phyloP scores from a whole-genome alignment of 2,797 vertebrate genomes.

The Tragelaphus oryx region DNA sequence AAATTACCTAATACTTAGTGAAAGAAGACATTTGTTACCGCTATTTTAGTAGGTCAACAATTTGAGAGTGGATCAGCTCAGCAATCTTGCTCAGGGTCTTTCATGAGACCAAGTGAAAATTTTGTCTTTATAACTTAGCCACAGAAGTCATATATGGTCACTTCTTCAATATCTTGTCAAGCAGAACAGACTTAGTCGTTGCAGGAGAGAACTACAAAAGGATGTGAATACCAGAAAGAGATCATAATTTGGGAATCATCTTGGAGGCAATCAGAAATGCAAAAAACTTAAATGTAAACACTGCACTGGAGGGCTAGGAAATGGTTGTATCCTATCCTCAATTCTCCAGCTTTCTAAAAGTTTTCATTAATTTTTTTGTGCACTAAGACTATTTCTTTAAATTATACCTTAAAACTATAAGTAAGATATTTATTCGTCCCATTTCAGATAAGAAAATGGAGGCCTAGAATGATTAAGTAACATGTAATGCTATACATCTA shows the following conservation, averaged over 20 bases:
- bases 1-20: neutral
- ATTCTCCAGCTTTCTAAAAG: neutral
- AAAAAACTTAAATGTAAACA: neutral
- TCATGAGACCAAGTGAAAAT: neutral
- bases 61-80: neutral
- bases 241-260: neutral
- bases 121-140: neutral
- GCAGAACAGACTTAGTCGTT: neutral
- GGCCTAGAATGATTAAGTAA: neutral
- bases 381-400: neutral
- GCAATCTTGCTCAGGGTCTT: neutral
- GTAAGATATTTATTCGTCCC: neutral
- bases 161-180: neutral
- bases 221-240: neutral
- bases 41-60: neutral
- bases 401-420: neutral
- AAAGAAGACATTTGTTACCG: conserved; percentile 11
- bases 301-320: neutral
- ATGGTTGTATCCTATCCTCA: neutral
- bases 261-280: neutral
- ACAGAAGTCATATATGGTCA: neutral
- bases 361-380: neutral
- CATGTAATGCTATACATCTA: neutral
- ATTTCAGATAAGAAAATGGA: conserved; percentile 26
- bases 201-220: neutral